Conservation (phyloP, 2,797 vertebrate genomes). For the Tragelaphus eurycerus region DNA sequence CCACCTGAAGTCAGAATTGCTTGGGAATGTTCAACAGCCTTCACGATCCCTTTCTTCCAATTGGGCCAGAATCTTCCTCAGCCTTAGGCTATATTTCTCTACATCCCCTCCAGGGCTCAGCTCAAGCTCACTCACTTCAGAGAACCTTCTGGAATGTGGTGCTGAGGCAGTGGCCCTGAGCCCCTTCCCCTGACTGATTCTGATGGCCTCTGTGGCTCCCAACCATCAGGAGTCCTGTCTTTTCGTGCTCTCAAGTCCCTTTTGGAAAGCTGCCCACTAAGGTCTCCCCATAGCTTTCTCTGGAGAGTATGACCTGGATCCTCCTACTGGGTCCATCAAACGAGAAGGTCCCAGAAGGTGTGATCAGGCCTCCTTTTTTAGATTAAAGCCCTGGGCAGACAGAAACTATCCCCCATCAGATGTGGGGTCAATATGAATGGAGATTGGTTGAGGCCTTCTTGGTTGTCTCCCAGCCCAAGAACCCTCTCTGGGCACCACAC, state of each 20-base stretch:
- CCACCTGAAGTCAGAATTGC: neutral
- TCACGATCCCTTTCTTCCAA: neutral
- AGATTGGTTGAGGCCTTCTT: neutral
- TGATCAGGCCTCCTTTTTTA: neutral
- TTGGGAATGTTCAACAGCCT: neutral
- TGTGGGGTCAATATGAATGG: neutral
- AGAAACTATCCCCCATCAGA: neutral
- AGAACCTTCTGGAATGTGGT: conserved; percentile 12
- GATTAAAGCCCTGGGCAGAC: neutral
- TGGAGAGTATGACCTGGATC: neutral
- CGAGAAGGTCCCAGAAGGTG: neutral
- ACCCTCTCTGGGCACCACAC: neutral
- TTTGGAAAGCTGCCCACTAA: neutral
- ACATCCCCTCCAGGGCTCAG: neutral
- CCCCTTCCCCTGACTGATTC: neutral
- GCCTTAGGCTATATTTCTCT: neutral
- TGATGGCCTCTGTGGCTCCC: neutral
- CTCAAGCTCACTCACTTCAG: neutral
- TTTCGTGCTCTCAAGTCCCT: neutral
- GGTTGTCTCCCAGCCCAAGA: neutral
- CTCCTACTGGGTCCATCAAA: neutral
- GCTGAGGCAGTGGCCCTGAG: neutral
- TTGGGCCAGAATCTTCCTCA: neutral
- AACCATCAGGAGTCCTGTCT: neutral
- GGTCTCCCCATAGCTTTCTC: neutral